Conservation (phyloP, 2,113 vertebrate genomes). For the Tonatia bakeri region DNA sequence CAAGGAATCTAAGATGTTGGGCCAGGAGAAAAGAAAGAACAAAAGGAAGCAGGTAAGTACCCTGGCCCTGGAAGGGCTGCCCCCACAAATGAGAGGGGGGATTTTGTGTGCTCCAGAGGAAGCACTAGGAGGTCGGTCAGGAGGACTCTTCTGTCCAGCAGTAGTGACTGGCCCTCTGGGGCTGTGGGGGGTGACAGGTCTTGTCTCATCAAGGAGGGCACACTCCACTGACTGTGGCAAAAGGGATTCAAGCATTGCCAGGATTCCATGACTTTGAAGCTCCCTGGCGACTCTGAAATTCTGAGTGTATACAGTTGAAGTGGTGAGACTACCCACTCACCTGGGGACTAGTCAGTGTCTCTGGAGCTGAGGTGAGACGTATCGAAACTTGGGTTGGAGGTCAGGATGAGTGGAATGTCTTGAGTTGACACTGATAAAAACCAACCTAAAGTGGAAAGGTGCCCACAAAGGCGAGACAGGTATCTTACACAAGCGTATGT, state of each 20-base stretch:
- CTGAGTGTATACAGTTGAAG: not conserved
- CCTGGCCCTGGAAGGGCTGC: not conserved
- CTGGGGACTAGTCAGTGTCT: not conserved
- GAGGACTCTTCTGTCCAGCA: accelerated
- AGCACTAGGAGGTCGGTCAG: not conserved
- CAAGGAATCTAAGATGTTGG: not conserved
- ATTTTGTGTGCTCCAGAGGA: not conserved
- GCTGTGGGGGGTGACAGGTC: too few relatives aligned
- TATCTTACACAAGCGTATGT: not conserved
- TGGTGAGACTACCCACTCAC: not conserved
- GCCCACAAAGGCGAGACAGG: not conserved
- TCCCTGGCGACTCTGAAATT: not conserved
- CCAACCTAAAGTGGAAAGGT: not conserved
- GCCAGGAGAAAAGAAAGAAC: not conserved
- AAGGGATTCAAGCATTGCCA: not conserved
- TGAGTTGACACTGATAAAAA: not conserved
- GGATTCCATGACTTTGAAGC: not conserved
- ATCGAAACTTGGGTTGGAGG: not conserved
- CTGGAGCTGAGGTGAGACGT: accelerated
- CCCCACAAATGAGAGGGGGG: accelerated
- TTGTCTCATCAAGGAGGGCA: not conserved
- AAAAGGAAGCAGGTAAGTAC: not conserved
- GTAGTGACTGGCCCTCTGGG: too few relatives aligned
- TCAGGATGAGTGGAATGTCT: not conserved
- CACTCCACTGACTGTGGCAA: accelerated